A percentile compares a stretch with the other conserved stretches of the same genome.
Evolutionary conservation across 2,888 invertebrate species (phyloP).

Genomic region (Apodemia hepburni): DNA sequence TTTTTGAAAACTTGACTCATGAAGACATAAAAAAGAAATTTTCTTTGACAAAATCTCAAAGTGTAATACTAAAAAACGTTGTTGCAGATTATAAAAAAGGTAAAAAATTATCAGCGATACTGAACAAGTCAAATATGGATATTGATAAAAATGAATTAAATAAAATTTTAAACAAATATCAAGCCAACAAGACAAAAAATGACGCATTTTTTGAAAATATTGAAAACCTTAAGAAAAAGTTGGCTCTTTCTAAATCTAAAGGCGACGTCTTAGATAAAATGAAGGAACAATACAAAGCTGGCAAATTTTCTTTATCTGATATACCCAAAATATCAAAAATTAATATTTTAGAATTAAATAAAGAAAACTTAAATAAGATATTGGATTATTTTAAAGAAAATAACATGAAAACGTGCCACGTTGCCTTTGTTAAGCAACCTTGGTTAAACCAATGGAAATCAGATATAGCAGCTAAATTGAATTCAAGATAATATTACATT

Average conservation of each 20-base stretch:
- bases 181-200: constrained; percentile 25
- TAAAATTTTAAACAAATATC: background rate
- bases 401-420: constrained; percentile 18
- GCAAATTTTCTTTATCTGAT: background rate
- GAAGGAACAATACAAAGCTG: background rate
- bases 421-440: constrained; percentile 31
- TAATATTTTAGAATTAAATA: background rate
- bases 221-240: background rate
- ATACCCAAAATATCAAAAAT: background rate
- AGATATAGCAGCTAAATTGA: constrained; percentile 30
- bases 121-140: background rate
- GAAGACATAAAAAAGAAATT: constrained; percentile 10
- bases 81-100: constrained; percentile 8
- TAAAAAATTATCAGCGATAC: background rate
- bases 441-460: constrained; percentile 32
- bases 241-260: background rate
- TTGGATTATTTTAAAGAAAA: background rate
- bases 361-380: background rate
- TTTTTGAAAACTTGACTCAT: background rate
- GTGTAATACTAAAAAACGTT: background rate
- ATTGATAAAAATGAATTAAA: constrained; percentile 3
- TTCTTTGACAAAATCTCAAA: constrained; percentile 10
- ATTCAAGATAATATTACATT: constrained; percentile 1
- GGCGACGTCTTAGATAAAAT: background rate
- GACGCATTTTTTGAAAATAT: constrained; percentile 31